These are phyloP conservation scores for Limnodromus scolopaceus DNA, from an alignment of 2,797 vertebrate genomes.

Conservation along the genomic window DNA sequence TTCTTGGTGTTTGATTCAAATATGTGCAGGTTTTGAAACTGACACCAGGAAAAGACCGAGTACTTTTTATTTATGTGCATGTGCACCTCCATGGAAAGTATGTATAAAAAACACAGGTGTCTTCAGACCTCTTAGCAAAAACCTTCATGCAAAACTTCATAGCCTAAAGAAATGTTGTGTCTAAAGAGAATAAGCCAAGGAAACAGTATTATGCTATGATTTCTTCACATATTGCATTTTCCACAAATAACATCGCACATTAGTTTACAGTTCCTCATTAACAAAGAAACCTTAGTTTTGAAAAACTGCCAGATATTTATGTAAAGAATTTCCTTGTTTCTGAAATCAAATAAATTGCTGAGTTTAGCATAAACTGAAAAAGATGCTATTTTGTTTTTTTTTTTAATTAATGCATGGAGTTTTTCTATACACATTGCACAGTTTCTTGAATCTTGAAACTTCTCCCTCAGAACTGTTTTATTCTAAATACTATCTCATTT, in stretches of 20 bases:
- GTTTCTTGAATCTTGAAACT: neutral
- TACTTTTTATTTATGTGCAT: neutral
- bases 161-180: neutral
- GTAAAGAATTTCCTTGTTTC: neutral
- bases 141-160: neutral
- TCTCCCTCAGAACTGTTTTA: neutral
- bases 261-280: neutral
- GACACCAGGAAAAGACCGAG: neutral
- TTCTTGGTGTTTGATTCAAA: neutral
- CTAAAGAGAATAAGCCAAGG: neutral
- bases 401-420: neutral
- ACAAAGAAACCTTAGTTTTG: neutral
- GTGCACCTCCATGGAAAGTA: neutral
- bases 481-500: neutral
- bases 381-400: neutral
- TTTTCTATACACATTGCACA: neutral
- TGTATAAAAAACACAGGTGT: accelerated
- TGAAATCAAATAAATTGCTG: neutral
- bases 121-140: neutral
- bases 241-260: neutral
- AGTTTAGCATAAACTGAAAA: neutral
- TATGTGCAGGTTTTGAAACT: neutral
- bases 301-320: neutral
- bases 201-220: neutral
- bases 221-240: neutral